Base-by-base conservation (phyloP, 2,888 invertebrate genomes). In the Harpalus rufipes region DNA sequence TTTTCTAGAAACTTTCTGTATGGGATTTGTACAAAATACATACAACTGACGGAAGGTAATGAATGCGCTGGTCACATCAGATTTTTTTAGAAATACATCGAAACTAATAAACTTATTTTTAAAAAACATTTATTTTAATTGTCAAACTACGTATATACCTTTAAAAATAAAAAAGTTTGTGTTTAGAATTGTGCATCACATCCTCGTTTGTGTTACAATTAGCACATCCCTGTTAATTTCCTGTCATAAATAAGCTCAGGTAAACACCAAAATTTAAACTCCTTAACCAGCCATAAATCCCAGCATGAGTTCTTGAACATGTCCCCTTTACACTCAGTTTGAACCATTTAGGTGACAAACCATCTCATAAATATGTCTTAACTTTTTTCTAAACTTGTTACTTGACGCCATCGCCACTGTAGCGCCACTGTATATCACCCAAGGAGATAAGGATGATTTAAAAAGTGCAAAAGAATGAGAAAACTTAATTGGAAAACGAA, bases 191-290 rank as follows among this genome's bases (percentile, higher is more conserved):
- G 2, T 51, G 44, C 44, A 51, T 3, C 18, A 14, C 1, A 59
- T 59, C 5, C 32, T 32, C 16, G 16, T 59, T 59, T 14, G 6
- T 16, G 59, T 59, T 32, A 68, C 68, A 39, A 68, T 39, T 68
- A 68, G 32, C 68, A 14, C 68, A 14, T 68, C 32, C n/a, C 6
- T 44, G 72, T 41, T 74, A 44, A 74, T 74, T 44, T 74, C 72
- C 44, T 74, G 51, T 74, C 72, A 74, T 74, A 74, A 74, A 74
- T 74, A 74, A 74, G 41, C 44, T 1, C 72, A 74, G 72, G 72
- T 74, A 44, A 44, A 12, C 41, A 74, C 44, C 18, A 74, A 12
- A 14, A 74, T 16, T 12, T 44, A 72, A 41, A 25, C 21, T 39
- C n/a, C 7, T 68, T 68, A 68, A 68, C 68, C 32, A 68, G 68